Conservation (phyloP, 1,140 invertebrate genomes). For the Cydia pomonella region DNA sequence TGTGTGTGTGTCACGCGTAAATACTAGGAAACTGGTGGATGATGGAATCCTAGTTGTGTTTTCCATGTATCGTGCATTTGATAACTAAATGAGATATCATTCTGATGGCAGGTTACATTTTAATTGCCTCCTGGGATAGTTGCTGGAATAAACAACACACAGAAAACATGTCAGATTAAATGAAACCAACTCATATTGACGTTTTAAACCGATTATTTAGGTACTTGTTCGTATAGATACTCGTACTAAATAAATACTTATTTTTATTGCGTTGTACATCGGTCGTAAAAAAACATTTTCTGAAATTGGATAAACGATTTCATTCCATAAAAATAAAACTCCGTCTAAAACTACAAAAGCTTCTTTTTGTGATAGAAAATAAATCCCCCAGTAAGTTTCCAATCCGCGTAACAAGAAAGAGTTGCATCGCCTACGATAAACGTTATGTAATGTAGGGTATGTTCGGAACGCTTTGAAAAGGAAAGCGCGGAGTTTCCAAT, state of each 20-base stretch:
- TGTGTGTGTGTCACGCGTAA: too few relatives aligned
- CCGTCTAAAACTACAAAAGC: constrained; percentile 16
- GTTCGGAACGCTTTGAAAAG: constrained; percentile 24
- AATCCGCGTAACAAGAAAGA: constrained; percentile 27
- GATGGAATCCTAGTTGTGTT: too few relatives aligned
- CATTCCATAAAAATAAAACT: constrained; percentile 4
- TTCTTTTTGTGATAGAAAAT: constrained; percentile 21
- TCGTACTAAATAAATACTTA: background rate
- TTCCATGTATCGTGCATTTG: too few relatives aligned
- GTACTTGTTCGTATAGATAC: too few relatives aligned
- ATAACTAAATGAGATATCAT: too few relatives aligned
- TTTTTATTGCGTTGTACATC: background rate
- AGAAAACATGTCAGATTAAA: too few relatives aligned
- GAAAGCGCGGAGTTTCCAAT: constrained; percentile 27
- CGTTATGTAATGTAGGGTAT: constrained; percentile 32
- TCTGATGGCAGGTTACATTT: too few relatives aligned
- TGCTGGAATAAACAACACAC: too few relatives aligned
- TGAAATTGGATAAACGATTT: background rate
- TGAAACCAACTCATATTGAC: too few relatives aligned
- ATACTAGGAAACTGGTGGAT: too few relatives aligned
- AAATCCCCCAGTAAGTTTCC: constrained; percentile 27
- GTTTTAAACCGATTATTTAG: too few relatives aligned
- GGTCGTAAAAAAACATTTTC: background rate
- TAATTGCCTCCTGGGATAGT: too few relatives aligned
- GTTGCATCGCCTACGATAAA: constrained; percentile 33